A percentile compares a stretch with the other conserved stretches of the same genome.
phyloP scores from a whole-genome alignment of 2,797 vertebrate genomes.

The Notolepis coatsorum region DNA sequence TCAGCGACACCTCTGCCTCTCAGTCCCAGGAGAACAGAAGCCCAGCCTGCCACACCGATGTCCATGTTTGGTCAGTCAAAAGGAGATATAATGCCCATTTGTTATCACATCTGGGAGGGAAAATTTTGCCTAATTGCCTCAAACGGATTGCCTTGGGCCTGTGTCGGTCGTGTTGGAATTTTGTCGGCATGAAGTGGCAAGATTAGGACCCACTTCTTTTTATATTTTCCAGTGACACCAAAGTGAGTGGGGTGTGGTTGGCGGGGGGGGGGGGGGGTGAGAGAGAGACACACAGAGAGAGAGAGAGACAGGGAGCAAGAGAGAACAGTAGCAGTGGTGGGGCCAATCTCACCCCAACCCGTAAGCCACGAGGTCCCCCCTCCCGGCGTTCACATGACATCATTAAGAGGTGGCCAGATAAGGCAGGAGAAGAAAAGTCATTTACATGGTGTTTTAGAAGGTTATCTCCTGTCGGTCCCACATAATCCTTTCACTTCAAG shows the following conservation, averaged over 20 bases:
- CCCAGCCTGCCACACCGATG: constrained; percentile 79
- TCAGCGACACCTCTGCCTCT: constrained; percentile 74
- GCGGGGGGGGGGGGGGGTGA: not conserved
- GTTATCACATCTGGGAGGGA: constrained; percentile 79
- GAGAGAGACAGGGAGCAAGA: constrained; percentile 2
- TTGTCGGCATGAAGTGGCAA: constrained; percentile 77
- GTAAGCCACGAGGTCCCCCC: constrained; percentile 50
- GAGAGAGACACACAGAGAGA: not conserved
- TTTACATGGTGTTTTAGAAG: constrained; percentile 82
- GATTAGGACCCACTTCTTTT: constrained; percentile 75
- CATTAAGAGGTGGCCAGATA: constrained; percentile 73
- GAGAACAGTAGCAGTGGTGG: constrained; percentile 9
- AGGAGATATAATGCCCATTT: constrained; percentile 79
- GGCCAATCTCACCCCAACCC: constrained; percentile 53
- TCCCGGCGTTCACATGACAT: constrained; percentile 69
- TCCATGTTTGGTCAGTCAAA: constrained; percentile 84
- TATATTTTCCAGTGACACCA: constrained; percentile 69
- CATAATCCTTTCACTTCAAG: constrained; percentile 73
- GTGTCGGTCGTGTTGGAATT: constrained; percentile 67
- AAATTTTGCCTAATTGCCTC: constrained; percentile 83
- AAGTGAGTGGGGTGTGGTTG: constrained; percentile 13
- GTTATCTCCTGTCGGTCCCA: constrained; percentile 76
- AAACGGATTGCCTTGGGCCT: constrained; percentile 69
- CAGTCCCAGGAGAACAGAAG: constrained; percentile 48
- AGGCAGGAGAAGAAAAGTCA: constrained; percentile 73